phyloP scores from a whole-genome alignment of 2,888 invertebrate genomes.

The Sycophila texana region DNA sequence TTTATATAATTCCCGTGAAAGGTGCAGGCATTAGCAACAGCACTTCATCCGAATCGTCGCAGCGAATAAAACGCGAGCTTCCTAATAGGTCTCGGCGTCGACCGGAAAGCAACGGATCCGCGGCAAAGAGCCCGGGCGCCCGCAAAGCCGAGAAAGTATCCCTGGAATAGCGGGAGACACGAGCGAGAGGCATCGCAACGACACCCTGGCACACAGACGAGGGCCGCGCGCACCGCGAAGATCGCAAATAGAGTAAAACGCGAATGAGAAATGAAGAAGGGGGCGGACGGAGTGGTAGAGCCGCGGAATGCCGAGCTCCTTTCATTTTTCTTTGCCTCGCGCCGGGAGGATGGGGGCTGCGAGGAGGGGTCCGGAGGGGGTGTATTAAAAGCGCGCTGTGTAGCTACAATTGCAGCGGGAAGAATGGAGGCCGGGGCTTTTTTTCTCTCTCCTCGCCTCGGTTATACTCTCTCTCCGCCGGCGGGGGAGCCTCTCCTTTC shows the following conservation, averaged over 20 bases:
- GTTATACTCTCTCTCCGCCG: background rate
- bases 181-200: too few relatives aligned
- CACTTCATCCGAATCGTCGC: too few relatives aligned
- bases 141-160: too few relatives aligned
- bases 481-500: background rate
- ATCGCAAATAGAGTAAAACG: conserved; percentile 23
- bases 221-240: background rate
- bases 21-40: too few relatives aligned
- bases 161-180: too few relatives aligned
- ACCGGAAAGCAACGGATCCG: background rate
- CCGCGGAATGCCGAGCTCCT: conserved; percentile 4
- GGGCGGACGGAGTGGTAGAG: background rate
- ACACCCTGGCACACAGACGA: background rate
- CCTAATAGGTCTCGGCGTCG: too few relatives aligned
- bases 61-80: too few relatives aligned
- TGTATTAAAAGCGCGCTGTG: conserved; percentile 48
- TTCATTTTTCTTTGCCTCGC: conserved; percentile 34
- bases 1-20: too few relatives aligned
- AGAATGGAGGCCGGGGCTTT: background rate
- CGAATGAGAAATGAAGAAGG: conserved; percentile 48
- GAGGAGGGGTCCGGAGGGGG: background rate
- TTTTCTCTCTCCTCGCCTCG: background rate
- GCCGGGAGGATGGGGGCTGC: too few relatives aligned
- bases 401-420: conserved; percentile 38
- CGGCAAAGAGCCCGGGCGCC: background rate